A percentile compares a stretch with the other conserved stretches of the same genome.
phyloP scores from a whole-genome alignment of 2,797 vertebrate species.

The Alfaro cultratus region DNA sequence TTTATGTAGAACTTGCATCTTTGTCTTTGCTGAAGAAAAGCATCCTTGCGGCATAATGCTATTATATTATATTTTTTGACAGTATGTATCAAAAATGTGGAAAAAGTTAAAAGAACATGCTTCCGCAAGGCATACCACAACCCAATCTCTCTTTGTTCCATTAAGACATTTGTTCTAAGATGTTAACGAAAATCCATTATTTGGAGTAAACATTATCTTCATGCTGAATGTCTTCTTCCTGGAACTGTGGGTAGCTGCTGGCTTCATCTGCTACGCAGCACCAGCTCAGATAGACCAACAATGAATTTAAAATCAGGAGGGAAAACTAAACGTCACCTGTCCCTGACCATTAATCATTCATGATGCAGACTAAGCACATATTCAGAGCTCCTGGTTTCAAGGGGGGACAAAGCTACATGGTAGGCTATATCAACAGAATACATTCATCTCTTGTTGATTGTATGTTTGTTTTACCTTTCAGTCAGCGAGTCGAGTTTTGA shows the following conservation, averaged over 20 bases:
- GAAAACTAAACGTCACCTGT: conserved; percentile 55
- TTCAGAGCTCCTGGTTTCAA: conserved; percentile 40
- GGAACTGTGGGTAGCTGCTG: neutral
- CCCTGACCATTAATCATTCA: conserved; percentile 68
- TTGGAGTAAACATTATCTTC: neutral
- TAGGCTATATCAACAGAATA: conserved; percentile 7
- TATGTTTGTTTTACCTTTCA: conserved; percentile 87
- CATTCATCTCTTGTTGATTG: neutral
- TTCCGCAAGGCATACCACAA: neutral
- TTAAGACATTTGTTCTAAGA: neutral
- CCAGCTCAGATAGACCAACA: conserved; percentile 36
- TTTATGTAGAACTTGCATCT: neutral
- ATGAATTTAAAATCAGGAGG: conserved; percentile 62
- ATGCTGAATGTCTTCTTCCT: neutral
- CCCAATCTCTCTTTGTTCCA: neutral
- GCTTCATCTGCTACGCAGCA: neutral
- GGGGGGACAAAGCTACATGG: conserved; percentile 38
- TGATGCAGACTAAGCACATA: conserved; percentile 34
- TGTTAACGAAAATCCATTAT: neutral
- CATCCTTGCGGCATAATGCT: neutral
- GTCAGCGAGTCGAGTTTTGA: conserved; percentile 88
- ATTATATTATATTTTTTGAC: neutral
- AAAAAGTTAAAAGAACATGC: neutral
- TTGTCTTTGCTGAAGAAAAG: neutral
- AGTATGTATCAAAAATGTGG: neutral